A percentile compares a stretch with the other conserved stretches of the same genome.
Conservation (phyloP, 2,888 invertebrate genomes). For the Drosophila glabriapex region DNA sequence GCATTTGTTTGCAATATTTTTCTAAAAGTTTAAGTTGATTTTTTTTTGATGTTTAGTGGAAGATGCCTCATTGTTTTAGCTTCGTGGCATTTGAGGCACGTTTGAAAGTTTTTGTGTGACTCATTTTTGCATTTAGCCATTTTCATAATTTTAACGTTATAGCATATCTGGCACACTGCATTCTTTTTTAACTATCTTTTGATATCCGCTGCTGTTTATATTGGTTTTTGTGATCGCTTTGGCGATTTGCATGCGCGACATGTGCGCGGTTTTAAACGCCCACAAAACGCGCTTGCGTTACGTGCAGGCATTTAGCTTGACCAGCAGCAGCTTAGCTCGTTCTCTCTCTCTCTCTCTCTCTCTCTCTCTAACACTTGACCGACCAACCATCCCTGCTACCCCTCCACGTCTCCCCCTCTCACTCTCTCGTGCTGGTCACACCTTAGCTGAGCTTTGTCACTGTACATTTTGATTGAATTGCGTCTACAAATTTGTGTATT, state of each 20-base stretch:
- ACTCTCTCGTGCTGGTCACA: slow-evolving; percentile 26
- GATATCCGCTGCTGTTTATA: slow-evolving; percentile 4
- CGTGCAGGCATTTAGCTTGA: slow-evolving; percentile 69
- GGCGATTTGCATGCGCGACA: slow-evolving; percentile 34
- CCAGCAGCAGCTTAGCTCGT: slow-evolving; percentile 13
- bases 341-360: background rate
- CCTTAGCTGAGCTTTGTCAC: slow-evolving; percentile 37
- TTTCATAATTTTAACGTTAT: slow-evolving; percentile 26
- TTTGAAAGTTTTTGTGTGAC: slow-evolving; percentile 8
- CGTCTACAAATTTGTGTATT: slow-evolving; percentile 41
- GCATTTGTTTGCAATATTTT: slow-evolving; percentile 47
- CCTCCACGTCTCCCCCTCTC: background rate
- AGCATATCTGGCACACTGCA: slow-evolving; percentile 46
- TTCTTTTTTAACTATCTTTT: slow-evolving; percentile 15
- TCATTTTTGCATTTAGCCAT: slow-evolving; percentile 9
- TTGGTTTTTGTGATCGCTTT: slow-evolving; percentile 11
- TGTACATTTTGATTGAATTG: slow-evolving; percentile 65
- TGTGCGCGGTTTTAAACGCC: slow-evolving; percentile 56
- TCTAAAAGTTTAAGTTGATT: slow-evolving; percentile 33
- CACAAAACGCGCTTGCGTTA: slow-evolving; percentile 47
- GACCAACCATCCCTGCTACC: background rate
- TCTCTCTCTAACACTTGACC: background rate
- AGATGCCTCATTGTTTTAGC: slow-evolving; percentile 10
- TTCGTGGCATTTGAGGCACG: slow-evolving; percentile 24
- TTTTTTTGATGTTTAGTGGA: background rate